These are phyloP conservation scores for Linnaemya tessellans DNA, from an alignment of 2,888 invertebrate genomes.

Conservation along the genomic window DNA sequence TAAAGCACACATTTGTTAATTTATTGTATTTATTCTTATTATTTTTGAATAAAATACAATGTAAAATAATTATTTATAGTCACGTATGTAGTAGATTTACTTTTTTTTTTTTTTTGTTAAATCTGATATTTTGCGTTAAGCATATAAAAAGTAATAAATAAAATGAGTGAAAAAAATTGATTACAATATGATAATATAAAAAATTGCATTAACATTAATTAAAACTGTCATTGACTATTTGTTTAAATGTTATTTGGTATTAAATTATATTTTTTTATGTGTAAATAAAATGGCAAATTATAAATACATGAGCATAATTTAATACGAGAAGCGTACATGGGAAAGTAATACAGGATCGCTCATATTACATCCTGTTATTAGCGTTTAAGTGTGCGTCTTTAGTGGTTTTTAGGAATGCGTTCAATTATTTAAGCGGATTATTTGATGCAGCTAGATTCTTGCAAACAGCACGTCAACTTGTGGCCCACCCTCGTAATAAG, in stretches of 20 bases:
- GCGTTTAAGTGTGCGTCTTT: too few species aligned
- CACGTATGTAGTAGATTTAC: constrained; percentile 48
- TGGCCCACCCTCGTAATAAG: background rate
- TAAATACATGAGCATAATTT: background rate
- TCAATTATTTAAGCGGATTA: too few species aligned
- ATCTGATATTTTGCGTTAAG: constrained; percentile 18
- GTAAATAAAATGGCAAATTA: background rate
- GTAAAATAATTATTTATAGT: constrained; percentile 30
- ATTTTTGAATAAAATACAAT: background rate
- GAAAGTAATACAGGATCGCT: background rate
- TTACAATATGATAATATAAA: background rate
- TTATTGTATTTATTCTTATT: background rate
- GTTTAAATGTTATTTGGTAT: constrained; percentile 42
- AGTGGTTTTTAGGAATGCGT: too few species aligned
- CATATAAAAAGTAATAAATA: constrained; percentile 3
- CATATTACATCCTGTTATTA: too few species aligned
- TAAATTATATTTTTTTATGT: background rate
- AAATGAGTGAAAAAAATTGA: constrained; percentile 1
- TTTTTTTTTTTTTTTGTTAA: constrained; percentile 30
- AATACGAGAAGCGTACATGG: background rate
- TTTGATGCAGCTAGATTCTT: too few species aligned
- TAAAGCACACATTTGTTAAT: background rate
- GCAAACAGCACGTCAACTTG: background rate
- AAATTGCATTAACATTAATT: constrained; percentile 54
- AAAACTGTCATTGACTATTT: constrained; percentile 59